Evolutionary conservation across 2,888 invertebrate genomes (phyloP).

Genomic region (Cryptocephalus moraei): DNA sequence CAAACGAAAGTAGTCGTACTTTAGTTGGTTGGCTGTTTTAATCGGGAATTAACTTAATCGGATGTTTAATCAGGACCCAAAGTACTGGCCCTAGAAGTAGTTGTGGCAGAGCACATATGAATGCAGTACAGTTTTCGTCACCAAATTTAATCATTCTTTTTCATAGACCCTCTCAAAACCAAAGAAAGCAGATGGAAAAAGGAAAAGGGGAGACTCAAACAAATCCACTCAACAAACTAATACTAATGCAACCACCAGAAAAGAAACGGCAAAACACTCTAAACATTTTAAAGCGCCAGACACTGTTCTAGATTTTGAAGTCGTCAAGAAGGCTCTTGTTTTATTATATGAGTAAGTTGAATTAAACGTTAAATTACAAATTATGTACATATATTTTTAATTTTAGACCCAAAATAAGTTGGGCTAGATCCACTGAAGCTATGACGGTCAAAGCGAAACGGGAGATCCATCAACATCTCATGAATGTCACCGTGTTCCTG

Average conservation of each 20-base stretch:
- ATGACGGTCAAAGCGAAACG: slow-evolving; percentile 42
- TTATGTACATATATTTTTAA: slow-evolving; percentile 1
- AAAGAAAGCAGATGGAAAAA: slow-evolving; percentile 38
- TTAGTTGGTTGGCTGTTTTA: too few relatives aligned
- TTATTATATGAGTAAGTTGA: slow-evolving; percentile 39
- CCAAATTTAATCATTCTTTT: neutral
- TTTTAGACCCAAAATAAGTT: slow-evolving; percentile 41
- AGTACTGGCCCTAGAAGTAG: too few relatives aligned
- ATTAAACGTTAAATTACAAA: neutral
- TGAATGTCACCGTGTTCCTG: slow-evolving; percentile 38
- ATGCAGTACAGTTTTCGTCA: too few relatives aligned
- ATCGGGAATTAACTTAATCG: too few relatives aligned
- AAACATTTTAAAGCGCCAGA: slow-evolving; percentile 34
- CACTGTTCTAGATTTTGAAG: slow-evolving; percentile 40
- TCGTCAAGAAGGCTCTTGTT: slow-evolving; percentile 35
- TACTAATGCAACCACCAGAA: slow-evolving; percentile 21
- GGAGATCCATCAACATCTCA: slow-evolving; percentile 49
- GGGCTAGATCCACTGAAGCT: slow-evolving; percentile 44
- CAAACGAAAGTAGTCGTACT: too few relatives aligned
- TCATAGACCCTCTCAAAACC: slow-evolving; percentile 34
- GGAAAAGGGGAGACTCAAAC: slow-evolving; percentile 32
- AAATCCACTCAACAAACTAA: slow-evolving; percentile 29
- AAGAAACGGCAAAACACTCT: slow-evolving; percentile 11
- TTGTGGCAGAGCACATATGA: too few relatives aligned
- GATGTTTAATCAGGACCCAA: too few relatives aligned